Conservation (phyloP, 2,888 invertebrate genomes). For the Atrina japonica region DNA sequence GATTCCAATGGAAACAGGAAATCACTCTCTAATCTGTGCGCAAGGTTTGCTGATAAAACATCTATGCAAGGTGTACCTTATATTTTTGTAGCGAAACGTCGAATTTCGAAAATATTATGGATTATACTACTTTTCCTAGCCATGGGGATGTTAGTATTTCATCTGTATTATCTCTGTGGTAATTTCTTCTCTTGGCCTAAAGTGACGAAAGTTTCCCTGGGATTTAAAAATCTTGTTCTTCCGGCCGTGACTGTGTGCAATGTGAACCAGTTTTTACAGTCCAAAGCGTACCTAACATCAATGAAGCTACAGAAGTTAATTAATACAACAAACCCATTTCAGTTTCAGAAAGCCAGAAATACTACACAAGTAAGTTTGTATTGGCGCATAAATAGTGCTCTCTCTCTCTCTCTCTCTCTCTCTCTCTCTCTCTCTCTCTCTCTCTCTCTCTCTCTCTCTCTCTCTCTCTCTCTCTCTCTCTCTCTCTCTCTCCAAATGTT, state of each 20-base stretch:
- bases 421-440: background rate
- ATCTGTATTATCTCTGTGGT: constrained; percentile 54
- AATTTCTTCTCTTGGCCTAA: constrained; percentile 55
- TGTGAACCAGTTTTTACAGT: constrained; percentile 46
- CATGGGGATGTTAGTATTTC: constrained; percentile 51
- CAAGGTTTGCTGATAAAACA: constrained; percentile 62
- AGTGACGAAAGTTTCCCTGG: constrained; percentile 48
- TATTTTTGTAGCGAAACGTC: constrained; percentile 55
- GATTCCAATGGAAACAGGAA: constrained; percentile 31
- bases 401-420: too few species aligned
- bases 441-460: constrained; percentile 9
- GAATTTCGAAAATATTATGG: constrained; percentile 57
- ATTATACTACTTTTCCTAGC: constrained; percentile 45
- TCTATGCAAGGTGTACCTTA: constrained; percentile 67
- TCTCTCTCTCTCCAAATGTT: constrained; percentile 4
- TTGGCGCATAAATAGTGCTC: too few species aligned
- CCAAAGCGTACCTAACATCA: background rate
- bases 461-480: constrained; percentile 5
- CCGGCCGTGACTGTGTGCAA: constrained; percentile 59
- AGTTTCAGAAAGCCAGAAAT: background rate
- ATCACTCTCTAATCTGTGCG: constrained; percentile 51
- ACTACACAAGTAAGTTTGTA: too few species aligned
- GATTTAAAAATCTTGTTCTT: constrained; percentile 44
- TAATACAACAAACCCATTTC: background rate
- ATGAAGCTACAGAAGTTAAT: background rate